phyloP scores from a whole-genome alignment of 2,888 invertebrate species.

The Eulithis prunata region DNA sequence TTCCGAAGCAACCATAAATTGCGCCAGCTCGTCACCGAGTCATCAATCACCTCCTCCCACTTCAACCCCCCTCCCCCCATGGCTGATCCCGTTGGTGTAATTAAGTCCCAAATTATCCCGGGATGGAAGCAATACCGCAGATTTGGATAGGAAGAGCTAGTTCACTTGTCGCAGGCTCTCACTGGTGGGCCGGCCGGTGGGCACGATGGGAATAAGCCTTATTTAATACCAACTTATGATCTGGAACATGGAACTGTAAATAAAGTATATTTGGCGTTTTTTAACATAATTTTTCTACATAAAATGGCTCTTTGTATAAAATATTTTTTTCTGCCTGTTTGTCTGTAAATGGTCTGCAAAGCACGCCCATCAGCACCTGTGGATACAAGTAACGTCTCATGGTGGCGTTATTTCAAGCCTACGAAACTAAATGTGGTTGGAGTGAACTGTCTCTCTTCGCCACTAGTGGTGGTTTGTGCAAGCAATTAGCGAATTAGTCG shows the following conservation, averaged over 20 bases:
- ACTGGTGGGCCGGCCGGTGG: no score
- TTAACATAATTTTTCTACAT: no score
- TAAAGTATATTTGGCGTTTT: no score
- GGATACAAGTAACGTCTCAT: no score
- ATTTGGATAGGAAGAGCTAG: slow-evolving; percentile 13
- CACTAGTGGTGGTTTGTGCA: slow-evolving; percentile 38
- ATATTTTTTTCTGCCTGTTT: no score
- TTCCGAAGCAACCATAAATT: slow-evolving; percentile 49
- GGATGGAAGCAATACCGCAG: slow-evolving; percentile 26
- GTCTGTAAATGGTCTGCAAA: no score
- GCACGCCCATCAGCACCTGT: no score
- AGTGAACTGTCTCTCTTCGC: slow-evolving; percentile 14
- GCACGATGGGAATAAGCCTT: no score
- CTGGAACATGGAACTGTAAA: no score
- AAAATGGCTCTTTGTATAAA: no score
- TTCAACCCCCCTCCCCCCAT: slow-evolving; percentile 28
- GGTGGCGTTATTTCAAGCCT: no score
- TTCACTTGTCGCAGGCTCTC: slow-evolving; percentile 1
- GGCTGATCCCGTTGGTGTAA: slow-evolving; percentile 47
- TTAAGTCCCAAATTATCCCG: slow-evolving; percentile 62
- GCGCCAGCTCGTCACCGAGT: slow-evolving; percentile 53
- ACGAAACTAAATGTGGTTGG: neutral
- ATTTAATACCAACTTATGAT: no score
- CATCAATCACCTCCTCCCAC: slow-evolving; percentile 58
- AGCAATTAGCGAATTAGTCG: slow-evolving; percentile 26